These are phyloP conservation scores for Hemiprocne comata DNA, from an alignment of 2,113 vertebrate species.

Conservation along the genomic window DNA sequence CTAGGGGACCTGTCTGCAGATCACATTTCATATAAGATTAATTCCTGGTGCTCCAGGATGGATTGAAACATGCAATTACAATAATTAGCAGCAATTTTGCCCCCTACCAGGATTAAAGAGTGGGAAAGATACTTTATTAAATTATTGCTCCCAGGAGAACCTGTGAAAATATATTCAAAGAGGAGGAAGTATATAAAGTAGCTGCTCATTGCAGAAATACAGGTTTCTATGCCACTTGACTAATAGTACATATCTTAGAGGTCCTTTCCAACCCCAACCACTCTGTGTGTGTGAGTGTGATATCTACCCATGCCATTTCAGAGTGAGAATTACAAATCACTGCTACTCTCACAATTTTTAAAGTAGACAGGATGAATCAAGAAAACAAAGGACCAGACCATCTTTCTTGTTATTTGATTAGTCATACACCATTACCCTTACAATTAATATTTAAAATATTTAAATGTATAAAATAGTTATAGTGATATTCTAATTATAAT, in stretches of 20 bases:
- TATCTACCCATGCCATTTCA: not conserved
- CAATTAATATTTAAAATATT: not conserved
- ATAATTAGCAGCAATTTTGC: constrained; percentile 48
- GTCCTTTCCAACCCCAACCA: too few relatives aligned
- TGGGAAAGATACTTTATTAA: constrained; percentile 11
- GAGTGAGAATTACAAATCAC: not conserved
- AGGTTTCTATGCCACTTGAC: not conserved
- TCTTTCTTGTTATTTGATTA: not conserved
- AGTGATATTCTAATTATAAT: not conserved
- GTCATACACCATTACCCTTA: not conserved
- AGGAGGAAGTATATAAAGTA: not conserved
- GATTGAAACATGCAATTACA: constrained; percentile 27
- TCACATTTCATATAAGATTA: constrained; percentile 54
- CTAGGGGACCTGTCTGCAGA: not conserved
- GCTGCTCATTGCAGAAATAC: not conserved
- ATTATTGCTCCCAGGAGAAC: not conserved
- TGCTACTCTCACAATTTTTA: not conserved
- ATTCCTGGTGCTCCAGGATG: not conserved
- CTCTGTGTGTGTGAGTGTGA: too few relatives aligned
- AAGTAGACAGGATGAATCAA: not conserved
- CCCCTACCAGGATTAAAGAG: not conserved
- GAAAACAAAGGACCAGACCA: not conserved
- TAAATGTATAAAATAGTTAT: not conserved
- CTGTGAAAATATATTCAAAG: not conserved
- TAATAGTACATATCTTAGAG: not conserved